Evolutionary conservation across 2,888 invertebrate species (phyloP), one percentile per base, ranked within the genome.

Genomic region (Hedya salicella): DNA sequence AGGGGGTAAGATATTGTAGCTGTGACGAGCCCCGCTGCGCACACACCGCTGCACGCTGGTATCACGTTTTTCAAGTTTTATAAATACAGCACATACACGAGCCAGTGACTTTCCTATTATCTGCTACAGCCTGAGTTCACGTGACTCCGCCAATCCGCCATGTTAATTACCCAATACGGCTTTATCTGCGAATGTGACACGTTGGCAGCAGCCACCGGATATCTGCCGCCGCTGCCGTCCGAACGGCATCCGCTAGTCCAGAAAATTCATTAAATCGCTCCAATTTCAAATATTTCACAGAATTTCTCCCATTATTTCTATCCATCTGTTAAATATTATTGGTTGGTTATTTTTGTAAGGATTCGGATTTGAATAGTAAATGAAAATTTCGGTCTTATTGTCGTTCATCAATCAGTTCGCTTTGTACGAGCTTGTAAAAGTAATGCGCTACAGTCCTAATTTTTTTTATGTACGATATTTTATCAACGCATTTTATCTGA

Each of bases 181-280:
- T 53, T 53, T 54, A 63, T 57, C 56, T 19, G 40, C 30, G n/a
- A 46, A 19, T 49, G 50, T 32, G 49, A 17, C 8, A 40, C 21
- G 21, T 40, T 40, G 56, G 56, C 56, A 57, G 63, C 49, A 9
- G 49, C 21, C 40, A n/a, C 63, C 63, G 63, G 63, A 63, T 49
- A 50, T 57, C 56, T 49, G 49, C 42, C 42, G 56, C 19, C 32
- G 16, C 40, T 32, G 40, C 54, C 46, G 13, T 25, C 17, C 56
- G 48, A 48, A 30, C 49, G 63, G 48, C 56, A 19, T 32, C 49
- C 49, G 56, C 19, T 32, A 30, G 48, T 16, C 49, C 40, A 54
- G 48, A 56, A 63, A 57, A 63, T 63, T 63, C 49, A 49, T 63
- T 63, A 63, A 25, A 36, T 16, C 25, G 32, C 50, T 17, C 9